A percentile compares a stretch with the other conserved stretches of the same genome.
Evolutionary conservation across 1,140 invertebrate genomes (phyloP).

Genomic region (Hormaphis cornu): DNA sequence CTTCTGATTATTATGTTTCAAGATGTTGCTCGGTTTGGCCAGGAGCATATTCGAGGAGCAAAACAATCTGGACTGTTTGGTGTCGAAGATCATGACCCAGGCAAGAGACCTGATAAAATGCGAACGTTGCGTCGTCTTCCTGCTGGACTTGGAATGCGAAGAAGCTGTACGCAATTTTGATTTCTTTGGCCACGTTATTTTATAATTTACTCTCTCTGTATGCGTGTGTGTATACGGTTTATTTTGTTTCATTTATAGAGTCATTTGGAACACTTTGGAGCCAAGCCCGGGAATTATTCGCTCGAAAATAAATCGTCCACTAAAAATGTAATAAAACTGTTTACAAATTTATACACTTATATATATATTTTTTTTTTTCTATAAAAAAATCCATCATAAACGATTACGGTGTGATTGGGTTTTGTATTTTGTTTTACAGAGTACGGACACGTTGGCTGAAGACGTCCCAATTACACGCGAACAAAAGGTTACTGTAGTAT

Average conservation of each 20-base stretch:
- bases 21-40: constrained; percentile 76
- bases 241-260: background rate
- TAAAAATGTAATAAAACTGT: constrained; percentile 10
- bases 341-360: background rate
- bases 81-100: constrained; percentile 94
- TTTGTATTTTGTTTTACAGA: background rate
- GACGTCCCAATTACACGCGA: background rate
- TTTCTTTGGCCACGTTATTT: constrained; percentile 26
- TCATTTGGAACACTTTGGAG: constrained; percentile 29
- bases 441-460: background rate
- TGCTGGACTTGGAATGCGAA: constrained; percentile 73
- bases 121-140: constrained; percentile 81
- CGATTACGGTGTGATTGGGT: background rate
- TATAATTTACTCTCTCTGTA: background rate
- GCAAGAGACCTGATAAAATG: constrained; percentile 85
- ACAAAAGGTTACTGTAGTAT: constrained; percentile 4
- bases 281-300: constrained; percentile 21
- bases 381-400: too few species aligned
- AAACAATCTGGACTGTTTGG: constrained; percentile 82
- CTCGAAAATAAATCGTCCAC: constrained; percentile 10
- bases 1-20: too few species aligned
- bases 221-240: background rate
- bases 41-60: constrained; percentile 87
- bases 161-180: constrained; percentile 56
- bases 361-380: too few species aligned